Percentiles rank a stretch among this genome's conserved stretches.
phyloP scores from a whole-genome alignment of 2,113 vertebrate genomes.

The Austrofundulus limnaeus region DNA sequence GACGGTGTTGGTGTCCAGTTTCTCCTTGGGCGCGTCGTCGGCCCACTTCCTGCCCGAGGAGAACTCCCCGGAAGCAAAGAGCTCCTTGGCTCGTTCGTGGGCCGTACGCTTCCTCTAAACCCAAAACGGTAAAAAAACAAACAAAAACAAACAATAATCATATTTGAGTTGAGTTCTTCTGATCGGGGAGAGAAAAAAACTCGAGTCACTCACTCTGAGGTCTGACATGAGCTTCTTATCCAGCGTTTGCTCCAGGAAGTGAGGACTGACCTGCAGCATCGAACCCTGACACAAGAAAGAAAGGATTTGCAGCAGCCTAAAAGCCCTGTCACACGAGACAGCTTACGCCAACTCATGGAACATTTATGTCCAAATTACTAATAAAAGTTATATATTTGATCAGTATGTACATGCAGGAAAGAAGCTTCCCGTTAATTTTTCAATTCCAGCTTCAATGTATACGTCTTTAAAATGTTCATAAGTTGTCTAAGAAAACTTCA shows the following conservation, averaged over 20 bases:
- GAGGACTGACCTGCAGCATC: slow-evolving; percentile 95
- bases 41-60: slow-evolving; percentile 97
- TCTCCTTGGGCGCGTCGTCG: slow-evolving; percentile 95
- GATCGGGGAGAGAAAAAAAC: no score
- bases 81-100: slow-evolving; percentile 94
- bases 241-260: slow-evolving; percentile 96
- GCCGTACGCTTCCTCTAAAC: slow-evolving; percentile 92
- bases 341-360: no score
- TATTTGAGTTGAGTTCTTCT: background rate
- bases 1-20: slow-evolving; percentile 89
- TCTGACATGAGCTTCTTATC: slow-evolving; percentile 99
- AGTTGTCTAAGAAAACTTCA: no score
- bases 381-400: no score
- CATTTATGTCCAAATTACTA: no score
- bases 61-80: slow-evolving; percentile 96
- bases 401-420: no score
- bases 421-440: no score
- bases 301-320: accelerated
- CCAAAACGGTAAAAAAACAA: background rate
- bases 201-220: slow-evolving; percentile 82
- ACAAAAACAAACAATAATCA: background rate
- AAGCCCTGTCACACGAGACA: no score
- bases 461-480: no score
- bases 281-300: slow-evolving; percentile 81
- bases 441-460: no score